These are phyloP conservation scores for Calephelis perditalis DNA, from an alignment of 2,888 invertebrate species.

Conservation along the genomic window DNA sequence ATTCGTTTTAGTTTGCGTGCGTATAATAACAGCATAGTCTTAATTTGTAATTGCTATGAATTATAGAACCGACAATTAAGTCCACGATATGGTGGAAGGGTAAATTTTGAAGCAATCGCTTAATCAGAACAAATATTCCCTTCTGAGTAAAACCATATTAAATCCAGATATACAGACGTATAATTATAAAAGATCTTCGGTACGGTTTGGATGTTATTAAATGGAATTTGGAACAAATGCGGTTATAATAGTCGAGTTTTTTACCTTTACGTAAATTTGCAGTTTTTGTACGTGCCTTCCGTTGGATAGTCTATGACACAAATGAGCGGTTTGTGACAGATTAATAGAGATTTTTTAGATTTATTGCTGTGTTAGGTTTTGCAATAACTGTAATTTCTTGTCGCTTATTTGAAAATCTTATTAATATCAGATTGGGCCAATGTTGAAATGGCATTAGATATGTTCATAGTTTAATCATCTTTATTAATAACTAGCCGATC, in stretches of 20 bases:
- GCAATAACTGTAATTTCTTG: background rate
- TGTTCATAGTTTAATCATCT: too few relatives aligned
- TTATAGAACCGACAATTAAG: conserved; percentile 45
- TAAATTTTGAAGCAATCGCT: conserved; percentile 49
- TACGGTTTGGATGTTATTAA: conserved; percentile 63
- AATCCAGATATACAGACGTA: conserved; percentile 52
- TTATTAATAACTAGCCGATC: too few relatives aligned
- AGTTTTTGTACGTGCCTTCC: conserved; percentile 56
- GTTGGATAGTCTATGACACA: conserved; percentile 37
- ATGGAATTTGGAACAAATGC: conserved; percentile 64
- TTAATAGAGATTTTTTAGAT: conserved; percentile 43
- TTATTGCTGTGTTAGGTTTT: conserved; percentile 36
- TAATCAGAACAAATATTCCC: conserved; percentile 43
- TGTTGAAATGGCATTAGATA: too few relatives aligned
- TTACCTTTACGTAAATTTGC: conserved; percentile 41
- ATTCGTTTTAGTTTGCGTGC: conserved; percentile 26
- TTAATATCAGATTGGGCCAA: too few relatives aligned
- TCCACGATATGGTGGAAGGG: conserved; percentile 44
- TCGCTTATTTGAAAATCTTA: too few relatives aligned
- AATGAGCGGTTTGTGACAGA: conserved; percentile 51
- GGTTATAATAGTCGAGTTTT: conserved; percentile 72
- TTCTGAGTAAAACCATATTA: conserved; percentile 56
- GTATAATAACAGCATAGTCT: conserved; percentile 30
- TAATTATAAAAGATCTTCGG: conserved; percentile 69
- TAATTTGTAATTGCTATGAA: conserved; percentile 32